These are phyloP conservation scores for Cydia fagiglandana DNA, from an alignment of 1,140 invertebrate genomes.

Conservation along the genomic window DNA sequence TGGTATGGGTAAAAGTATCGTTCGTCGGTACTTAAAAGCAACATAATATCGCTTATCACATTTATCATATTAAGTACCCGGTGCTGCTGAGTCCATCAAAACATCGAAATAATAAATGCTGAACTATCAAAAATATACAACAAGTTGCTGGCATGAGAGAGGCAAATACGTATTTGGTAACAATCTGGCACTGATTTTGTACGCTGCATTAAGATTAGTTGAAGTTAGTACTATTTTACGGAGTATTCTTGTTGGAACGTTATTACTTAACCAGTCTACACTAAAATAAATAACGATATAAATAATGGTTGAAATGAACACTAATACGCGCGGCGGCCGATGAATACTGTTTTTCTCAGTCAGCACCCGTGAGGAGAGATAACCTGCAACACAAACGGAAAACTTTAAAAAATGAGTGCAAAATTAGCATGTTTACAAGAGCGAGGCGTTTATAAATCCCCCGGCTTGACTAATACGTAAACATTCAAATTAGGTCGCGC, in stretches of 20 bases:
- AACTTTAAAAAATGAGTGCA: not conserved
- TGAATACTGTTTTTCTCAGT: slow-evolving; percentile 53
- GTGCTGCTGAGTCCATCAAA: slow-evolving; percentile 52
- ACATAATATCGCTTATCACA: slow-evolving; percentile 23
- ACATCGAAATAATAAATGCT: slow-evolving; percentile 63
- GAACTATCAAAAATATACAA: slow-evolving; percentile 37
- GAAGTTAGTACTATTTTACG: slow-evolving; percentile 37
- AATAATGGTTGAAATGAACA: slow-evolving; percentile 52
- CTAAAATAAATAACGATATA: slow-evolving; percentile 63
- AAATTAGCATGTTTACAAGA: not conserved
- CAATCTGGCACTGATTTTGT: slow-evolving; percentile 44
- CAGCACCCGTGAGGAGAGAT: slow-evolving; percentile 51
- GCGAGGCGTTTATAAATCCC: not conserved
- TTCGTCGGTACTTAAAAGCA: slow-evolving; percentile 34
- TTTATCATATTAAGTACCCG: slow-evolving; percentile 52
- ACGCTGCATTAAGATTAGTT: slow-evolving; percentile 33
- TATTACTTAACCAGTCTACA: slow-evolving; percentile 48
- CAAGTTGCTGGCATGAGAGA: slow-evolving; percentile 6
- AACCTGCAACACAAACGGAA: slow-evolving; percentile 45
- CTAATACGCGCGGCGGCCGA: slow-evolving; percentile 33
- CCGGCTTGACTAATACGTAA: slow-evolving; percentile 6
- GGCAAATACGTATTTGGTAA: slow-evolving; percentile 34
- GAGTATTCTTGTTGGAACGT: slow-evolving; percentile 40
- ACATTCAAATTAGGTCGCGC: not conserved
- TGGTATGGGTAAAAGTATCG: slow-evolving; percentile 13